Evolutionary conservation across 1,140 invertebrate species (phyloP), one percentile per base, ranked within the genome.

Genomic region (Neocloeon triangulifer): DNA sequence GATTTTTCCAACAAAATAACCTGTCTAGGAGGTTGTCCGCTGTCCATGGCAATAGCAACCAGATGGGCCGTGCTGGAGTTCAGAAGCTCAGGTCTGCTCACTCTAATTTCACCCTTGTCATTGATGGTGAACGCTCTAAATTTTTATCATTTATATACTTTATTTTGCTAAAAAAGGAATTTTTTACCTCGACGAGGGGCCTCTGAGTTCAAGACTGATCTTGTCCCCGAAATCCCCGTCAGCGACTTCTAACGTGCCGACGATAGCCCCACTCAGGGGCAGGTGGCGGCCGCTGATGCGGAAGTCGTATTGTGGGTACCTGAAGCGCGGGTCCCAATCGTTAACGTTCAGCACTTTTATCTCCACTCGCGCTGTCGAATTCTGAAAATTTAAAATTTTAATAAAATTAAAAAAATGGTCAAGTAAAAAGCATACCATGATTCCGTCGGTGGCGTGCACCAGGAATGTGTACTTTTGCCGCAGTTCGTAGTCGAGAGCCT

Each of bases 291-390:
- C 32, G 16, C 3, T 41, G 36, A 67, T 66, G 44, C 64, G 68
- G 49, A 82, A 89, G 55, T 84, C 78, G 46, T 88, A 91, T 45
- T 80, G 72, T 0, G 76, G 67, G 51, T 79, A 73, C 2, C 76
- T 63, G 55, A 92, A 89, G 19, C 79, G 60, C 1, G 85, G 85
- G 51, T 86, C 81, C 79, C 79, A 85, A 48, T 91, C 84, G 47
- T 92, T 92, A 0, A 86, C 75, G 50, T 89, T 77, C 40, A 80
- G 55, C 3, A 92, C 73, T 1, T 71, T 69, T 6, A 92, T 60
- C 34, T 79, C 78, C 0, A 89, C 59, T 21, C 57, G 56, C 1
- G 70, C 59, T 0, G 69, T 69, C 47, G 82, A 78, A 46, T 79
- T 81, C 76, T 84, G 55, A 1, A 60, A 58, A 37, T 33, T 35